Evolutionary conservation across 2,797 vertebrate species (phyloP), one percentile per base, ranked within the genome.

Genomic region (Rhincodon typus): DNA sequence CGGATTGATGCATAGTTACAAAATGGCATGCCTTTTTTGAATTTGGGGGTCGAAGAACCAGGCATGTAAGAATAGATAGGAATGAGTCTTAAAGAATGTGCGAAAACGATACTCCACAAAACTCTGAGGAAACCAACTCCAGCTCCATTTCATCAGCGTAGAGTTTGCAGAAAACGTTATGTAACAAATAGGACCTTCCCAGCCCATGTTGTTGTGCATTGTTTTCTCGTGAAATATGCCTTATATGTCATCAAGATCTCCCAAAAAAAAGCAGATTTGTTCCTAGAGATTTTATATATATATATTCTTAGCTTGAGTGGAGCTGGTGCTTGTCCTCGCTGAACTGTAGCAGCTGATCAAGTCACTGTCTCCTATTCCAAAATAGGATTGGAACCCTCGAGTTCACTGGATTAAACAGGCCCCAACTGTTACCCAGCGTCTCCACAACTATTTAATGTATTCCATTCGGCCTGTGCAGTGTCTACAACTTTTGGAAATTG

Each of bases 341-440:
- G 69, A 94, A 53, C 94, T 77, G 96, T 97, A 97, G 93, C 96
- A 96, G 96, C 96, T 96, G 97, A 96, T 34, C 95, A 25, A 69
- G 96, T 70, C 96, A 96, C 94, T 96, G 96, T 96, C 96, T 96
- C 97, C 42, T 97, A 97, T 96, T 98, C 98, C 98, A 98, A 98
- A 98, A 98, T 98, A 98, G 98, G 98, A 97, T 95, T 96, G 94
- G 27, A 95, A 96, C 96, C 96, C 96, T 96, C 96, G 96, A 82
- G 96, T 97, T 96, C 96, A 96, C 79, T 34, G 96, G 96, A 96
- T 97, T 97, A 97, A 97, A 96, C 97, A 97, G 97, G 95, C 46
- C 95, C 96, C 96, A 95, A 97, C 96, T 97, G 96, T 96, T 96
- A 95, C 96, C 94, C 96, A 96, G 96, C 5, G 91, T 15, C 69